These are phyloP conservation scores for Samia ricini DNA, from an alignment of 1,140 invertebrate genomes.

Conservation along the genomic window DNA sequence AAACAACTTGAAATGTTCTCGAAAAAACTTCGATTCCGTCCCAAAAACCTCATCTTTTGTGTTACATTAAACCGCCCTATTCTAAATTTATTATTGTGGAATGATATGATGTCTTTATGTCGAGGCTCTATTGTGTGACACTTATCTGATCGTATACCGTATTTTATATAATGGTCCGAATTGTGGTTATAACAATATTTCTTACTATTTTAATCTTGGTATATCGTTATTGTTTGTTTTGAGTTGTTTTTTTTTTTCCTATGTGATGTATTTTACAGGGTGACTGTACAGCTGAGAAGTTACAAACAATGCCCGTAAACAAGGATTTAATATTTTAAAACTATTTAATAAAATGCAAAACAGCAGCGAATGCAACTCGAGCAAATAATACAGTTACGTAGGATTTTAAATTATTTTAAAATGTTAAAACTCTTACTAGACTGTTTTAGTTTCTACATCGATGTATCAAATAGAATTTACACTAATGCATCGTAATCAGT, in stretches of 20 bases:
- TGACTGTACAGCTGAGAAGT: not conserved
- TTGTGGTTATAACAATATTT: constrained; percentile 15
- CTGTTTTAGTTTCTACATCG: too few species aligned
- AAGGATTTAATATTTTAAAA: not conserved
- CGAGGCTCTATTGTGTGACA: constrained; percentile 60
- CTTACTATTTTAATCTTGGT: constrained; percentile 21
- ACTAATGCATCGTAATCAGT: too few species aligned
- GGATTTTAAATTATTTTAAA: too few species aligned
- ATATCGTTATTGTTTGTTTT: constrained; percentile 18
- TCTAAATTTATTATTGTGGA: constrained; percentile 67
- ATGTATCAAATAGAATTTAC: too few species aligned
- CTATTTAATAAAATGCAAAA: constrained; percentile 7
- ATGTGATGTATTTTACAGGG: not conserved
- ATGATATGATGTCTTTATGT: constrained; percentile 76
- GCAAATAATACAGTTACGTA: constrained; percentile 15
- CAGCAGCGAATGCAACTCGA: constrained; percentile 9
- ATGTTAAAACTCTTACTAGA: too few species aligned
- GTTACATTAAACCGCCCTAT: constrained; percentile 64
- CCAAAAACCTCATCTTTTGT: constrained; percentile 59
- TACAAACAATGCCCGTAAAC: not conserved
- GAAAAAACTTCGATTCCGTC: constrained; percentile 54
- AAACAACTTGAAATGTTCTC: constrained; percentile 41
- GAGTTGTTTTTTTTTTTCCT: not conserved
- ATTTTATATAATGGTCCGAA: constrained; percentile 59
- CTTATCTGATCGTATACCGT: constrained; percentile 67